phyloP scores from a whole-genome alignment of 53 echinoderm and acorn worm genomes.

The Zoroaster sp. region DNA sequence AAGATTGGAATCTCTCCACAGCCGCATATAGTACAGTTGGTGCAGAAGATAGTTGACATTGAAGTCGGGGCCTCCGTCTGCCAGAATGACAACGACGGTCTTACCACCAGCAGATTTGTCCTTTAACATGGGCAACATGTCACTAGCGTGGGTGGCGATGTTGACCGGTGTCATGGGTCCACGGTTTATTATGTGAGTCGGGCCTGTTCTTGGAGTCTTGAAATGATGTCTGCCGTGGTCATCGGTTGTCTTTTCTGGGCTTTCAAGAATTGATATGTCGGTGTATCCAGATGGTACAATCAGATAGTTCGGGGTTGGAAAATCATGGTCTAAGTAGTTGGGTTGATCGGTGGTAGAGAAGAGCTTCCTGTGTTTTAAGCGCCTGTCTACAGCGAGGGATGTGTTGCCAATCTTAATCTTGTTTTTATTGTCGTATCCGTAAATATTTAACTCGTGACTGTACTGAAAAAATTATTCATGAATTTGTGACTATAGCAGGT shows the following conservation, averaged over 20 bases:
- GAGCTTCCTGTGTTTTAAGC: neutral
- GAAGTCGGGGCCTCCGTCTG: constrained; percentile 63
- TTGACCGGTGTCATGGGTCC: constrained; percentile 38
- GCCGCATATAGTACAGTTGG: constrained; percentile 2
- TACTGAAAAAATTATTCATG: too few relatives aligned
- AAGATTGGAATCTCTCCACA: constrained; percentile 44
- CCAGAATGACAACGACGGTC: neutral
- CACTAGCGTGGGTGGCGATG: constrained; percentile 49
- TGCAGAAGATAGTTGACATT: constrained; percentile 59
- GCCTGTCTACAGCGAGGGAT: constrained; percentile 45
- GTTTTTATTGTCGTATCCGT: too few relatives aligned
- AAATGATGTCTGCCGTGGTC: constrained; percentile 38
- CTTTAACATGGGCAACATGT: constrained; percentile 36
- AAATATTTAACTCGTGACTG: too few relatives aligned
- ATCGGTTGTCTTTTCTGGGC: neutral
- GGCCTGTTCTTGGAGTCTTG: constrained; percentile 5
- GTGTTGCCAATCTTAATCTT: constrained; percentile 30
- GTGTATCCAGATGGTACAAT: constrained; percentile 60
- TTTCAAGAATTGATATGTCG: neutral
- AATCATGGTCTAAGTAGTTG: constrained; percentile 61
- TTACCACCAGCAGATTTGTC: neutral
- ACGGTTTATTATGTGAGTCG: neutral
- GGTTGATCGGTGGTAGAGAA: constrained; percentile 56
- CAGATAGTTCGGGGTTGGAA: constrained; percentile 57
- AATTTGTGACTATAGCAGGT: too few relatives aligned